These are phyloP conservation scores for Limenitis camilla DNA, from an alignment of 2,888 invertebrate genomes.

Conservation along the genomic window DNA sequence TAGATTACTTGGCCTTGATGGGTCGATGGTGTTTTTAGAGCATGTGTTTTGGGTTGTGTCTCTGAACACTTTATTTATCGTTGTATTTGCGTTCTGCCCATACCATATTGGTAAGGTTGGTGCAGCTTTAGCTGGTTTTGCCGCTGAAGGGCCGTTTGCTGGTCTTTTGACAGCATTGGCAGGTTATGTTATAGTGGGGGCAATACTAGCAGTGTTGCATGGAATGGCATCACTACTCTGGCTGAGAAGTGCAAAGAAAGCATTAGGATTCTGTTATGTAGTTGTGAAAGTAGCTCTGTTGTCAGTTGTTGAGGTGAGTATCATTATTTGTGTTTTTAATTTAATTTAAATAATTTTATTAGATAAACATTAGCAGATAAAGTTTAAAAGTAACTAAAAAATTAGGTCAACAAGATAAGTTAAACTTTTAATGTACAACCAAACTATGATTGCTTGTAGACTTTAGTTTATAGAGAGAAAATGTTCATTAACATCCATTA, in stretches of 20 bases:
- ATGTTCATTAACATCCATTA: too few relatives aligned
- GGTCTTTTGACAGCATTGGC: conserved; percentile 93
- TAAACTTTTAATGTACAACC: too few relatives aligned
- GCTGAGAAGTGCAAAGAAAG: conserved; percentile 84
- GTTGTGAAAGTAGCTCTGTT: conserved; percentile 93
- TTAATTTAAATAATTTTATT: neutral
- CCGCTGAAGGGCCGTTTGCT: conserved; percentile 87
- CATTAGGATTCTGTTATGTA: conserved; percentile 94
- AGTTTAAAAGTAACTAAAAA: too few relatives aligned
- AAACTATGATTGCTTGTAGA: too few relatives aligned
- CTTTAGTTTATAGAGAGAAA: too few relatives aligned
- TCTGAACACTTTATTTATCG: conserved; percentile 95
- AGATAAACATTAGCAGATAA: neutral
- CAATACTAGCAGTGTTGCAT: conserved; percentile 87
- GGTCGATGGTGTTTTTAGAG: conserved; percentile 96
- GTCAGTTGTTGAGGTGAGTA: conserved; percentile 92
- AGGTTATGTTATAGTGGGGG: conserved; percentile 94
- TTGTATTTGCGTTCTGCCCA: conserved; percentile 97
- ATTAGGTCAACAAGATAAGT: too few relatives aligned
- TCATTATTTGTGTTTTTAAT: conserved; percentile 38
- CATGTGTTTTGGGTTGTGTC: conserved; percentile 99
- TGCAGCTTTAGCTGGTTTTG: conserved; percentile 75
- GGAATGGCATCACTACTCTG: conserved; percentile 86
- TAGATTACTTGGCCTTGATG: conserved; percentile 94
- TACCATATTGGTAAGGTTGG: conserved; percentile 95